Conservation (phyloP, 1,140 invertebrate species). For the Mizuhopecten yessoensis region DNA sequence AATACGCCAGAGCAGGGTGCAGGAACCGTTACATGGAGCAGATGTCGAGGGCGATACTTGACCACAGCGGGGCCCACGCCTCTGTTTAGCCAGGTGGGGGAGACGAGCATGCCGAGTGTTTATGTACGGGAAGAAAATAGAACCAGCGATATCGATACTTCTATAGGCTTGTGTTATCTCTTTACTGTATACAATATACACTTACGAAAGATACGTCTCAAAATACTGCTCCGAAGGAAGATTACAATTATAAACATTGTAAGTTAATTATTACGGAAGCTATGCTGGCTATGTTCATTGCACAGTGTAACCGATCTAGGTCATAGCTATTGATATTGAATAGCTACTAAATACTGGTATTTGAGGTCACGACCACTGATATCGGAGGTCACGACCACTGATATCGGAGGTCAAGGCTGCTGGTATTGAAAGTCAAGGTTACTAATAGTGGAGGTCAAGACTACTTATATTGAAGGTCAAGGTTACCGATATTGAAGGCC, state of each 20-base stretch:
- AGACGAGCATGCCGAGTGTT: not conserved
- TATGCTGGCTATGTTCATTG: too few species aligned
- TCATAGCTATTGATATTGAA: too few species aligned
- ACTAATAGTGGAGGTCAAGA: too few species aligned
- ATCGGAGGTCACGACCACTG: too few species aligned
- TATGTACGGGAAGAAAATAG: not conserved
- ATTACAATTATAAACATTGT: not conserved
- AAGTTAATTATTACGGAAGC: too few species aligned
- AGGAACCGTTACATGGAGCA: not conserved
- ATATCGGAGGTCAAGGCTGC: too few species aligned
- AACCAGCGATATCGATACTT: not conserved
- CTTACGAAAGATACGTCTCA: not conserved
- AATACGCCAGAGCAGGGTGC: not conserved
- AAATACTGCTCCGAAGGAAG: not conserved
- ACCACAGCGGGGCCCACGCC: not conserved
- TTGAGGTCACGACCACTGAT: too few species aligned
- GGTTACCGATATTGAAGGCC: too few species aligned
- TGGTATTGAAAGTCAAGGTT: too few species aligned
- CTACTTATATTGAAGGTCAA: too few species aligned
- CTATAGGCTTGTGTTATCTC: not conserved
- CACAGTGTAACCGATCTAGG: too few species aligned
- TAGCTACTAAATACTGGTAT: too few species aligned
- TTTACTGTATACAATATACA: not conserved
- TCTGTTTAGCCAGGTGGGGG: slow-evolving; percentile 19
- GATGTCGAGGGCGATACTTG: not conserved